Evolutionary conservation across 2,797 vertebrate genomes (phyloP).

Genomic region (Synaphobranchus kaupii): DNA sequence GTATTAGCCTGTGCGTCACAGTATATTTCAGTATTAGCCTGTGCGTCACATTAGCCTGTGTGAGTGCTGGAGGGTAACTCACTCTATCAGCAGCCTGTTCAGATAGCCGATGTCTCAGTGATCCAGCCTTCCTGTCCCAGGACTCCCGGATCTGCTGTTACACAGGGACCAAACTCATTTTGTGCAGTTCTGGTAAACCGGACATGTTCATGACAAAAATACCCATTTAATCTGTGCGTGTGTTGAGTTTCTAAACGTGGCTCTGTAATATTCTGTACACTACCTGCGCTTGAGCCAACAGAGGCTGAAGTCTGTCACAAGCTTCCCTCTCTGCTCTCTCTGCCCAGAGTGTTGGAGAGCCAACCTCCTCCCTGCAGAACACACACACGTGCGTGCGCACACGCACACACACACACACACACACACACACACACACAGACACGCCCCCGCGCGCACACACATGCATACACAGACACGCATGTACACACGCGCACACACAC

Average conservation of each 20-base stretch:
- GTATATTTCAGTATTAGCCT: too few species aligned
- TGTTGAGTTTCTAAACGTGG: neutral
- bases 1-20: too few species aligned
- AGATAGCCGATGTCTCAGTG: constrained; percentile 41
- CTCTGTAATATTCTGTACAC: neutral
- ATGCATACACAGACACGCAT: neutral
- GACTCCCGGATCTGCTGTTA: constrained; percentile 64
- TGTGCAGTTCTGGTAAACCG: neutral
- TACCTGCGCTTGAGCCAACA: constrained; percentile 76
- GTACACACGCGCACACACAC: too few species aligned
- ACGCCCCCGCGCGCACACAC: too few species aligned
- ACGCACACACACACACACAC: neutral
- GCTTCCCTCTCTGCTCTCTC: constrained; percentile 68
- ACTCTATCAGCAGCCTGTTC: constrained; percentile 65
- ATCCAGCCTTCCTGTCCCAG: constrained; percentile 49
- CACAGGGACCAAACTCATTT: constrained; percentile 28
- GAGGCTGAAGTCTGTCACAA: constrained; percentile 67
- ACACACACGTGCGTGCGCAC: neutral
- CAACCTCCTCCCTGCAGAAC: constrained; percentile 63
- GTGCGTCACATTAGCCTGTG: neutral
- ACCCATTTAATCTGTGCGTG: neutral
- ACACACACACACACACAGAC: neutral
- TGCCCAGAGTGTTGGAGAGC: constrained; percentile 66
- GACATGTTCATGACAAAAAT: neutral
- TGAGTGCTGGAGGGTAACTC: constrained; percentile 32